Percentiles rank a stretch among this genome's conserved stretches.
Conservation (phyloP, 2,797 vertebrate species). For the Cynopterus sphinx region DNA sequence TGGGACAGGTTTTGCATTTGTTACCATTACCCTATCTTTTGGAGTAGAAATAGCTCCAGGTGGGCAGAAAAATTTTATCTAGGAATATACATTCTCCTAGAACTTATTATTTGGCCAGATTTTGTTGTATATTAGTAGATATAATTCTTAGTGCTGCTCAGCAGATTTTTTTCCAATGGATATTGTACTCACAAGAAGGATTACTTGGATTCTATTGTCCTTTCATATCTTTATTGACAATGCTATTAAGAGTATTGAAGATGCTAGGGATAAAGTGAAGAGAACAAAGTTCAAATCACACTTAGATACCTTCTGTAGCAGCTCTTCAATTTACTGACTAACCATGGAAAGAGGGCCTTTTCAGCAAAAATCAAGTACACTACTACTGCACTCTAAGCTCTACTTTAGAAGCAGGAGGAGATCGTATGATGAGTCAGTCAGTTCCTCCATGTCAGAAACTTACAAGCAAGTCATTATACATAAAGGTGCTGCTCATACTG, state of each 20-base stretch:
- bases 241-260: not conserved
- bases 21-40: not conserved
- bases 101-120: not conserved
- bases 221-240: not conserved
- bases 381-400: not conserved
- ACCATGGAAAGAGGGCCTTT: not conserved
- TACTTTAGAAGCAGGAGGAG: not conserved
- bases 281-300: slow-evolving; percentile 9
- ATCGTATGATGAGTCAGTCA: not conserved
- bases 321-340: not conserved
- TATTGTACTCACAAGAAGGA: not conserved
- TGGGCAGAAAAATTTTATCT: not conserved
- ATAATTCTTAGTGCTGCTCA: not conserved
- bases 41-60: not conserved
- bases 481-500: not conserved
- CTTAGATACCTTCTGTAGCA: not conserved
- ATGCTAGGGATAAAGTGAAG: not conserved
- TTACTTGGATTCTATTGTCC: not conserved
- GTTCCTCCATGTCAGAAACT: not conserved
- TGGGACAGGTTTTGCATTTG: not conserved
- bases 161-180: not conserved
- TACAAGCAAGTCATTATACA: not conserved
- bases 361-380: not conserved
- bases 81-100: not conserved
- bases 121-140: not conserved